Percentiles rank a stretch among this genome's conserved stretches.
These are phyloP conservation scores for Orchestes rusci DNA, from an alignment of 2,888 invertebrate species.

Conservation along the genomic window DNA sequence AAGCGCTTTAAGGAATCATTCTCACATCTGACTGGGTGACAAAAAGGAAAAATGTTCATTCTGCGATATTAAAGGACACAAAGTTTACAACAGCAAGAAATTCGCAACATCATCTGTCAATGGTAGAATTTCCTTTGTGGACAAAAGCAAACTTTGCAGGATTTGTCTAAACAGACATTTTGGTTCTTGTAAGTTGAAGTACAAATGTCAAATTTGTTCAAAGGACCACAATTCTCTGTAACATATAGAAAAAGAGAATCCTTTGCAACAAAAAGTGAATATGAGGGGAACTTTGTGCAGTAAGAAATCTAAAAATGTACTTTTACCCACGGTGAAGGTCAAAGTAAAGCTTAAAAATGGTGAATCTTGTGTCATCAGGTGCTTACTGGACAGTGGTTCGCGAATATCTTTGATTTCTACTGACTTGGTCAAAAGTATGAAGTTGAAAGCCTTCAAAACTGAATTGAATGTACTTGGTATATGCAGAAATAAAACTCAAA, in stretches of 20 bases:
- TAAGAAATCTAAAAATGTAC: background rate
- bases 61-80: background rate
- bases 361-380: background rate
- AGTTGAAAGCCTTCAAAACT: too few species aligned
- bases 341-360: conserved; percentile 3
- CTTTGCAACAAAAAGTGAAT: too few species aligned
- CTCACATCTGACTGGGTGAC: background rate
- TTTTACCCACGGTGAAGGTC: conserved; percentile 2
- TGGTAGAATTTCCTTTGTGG: background rate
- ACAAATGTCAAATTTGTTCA: background rate
- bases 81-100: conserved; percentile 2
- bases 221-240: conserved; percentile 2
- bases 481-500: too few species aligned
- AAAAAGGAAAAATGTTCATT: background rate
- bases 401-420: background rate
- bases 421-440: background rate
- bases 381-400: background rate
- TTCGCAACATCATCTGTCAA: background rate
- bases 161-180: conserved; percentile 2
- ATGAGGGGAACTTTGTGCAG: too few species aligned
- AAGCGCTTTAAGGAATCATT: background rate
- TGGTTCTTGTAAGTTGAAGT: background rate
- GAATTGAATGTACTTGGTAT: too few species aligned
- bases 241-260: too few species aligned
- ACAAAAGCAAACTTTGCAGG: conserved; percentile 1